Conservation (phyloP, 2,797 vertebrate species). For the Ceryle rudis region DNA sequence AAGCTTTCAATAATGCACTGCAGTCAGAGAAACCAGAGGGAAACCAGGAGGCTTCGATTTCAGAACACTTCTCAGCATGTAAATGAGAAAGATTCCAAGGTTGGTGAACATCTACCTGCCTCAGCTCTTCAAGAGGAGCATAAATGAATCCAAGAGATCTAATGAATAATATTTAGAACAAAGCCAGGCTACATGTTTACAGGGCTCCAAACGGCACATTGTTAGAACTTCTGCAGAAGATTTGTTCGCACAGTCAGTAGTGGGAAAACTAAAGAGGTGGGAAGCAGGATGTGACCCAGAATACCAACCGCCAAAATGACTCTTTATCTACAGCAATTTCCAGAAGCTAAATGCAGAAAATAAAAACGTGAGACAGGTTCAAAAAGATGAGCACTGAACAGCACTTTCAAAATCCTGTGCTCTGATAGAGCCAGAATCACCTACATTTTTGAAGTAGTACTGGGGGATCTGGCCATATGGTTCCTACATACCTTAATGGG, state of each 20-base stretch:
- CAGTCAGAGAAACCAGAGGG: not conserved
- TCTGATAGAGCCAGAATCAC: not conserved
- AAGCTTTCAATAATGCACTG: not conserved
- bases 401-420: not conserved
- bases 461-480: not conserved
- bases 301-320: not conserved
- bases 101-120: not conserved
- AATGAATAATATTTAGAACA: not conserved
- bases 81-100: not conserved
- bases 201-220: not conserved
- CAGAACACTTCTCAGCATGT: not conserved
- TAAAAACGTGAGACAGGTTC: not conserved
- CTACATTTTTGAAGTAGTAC: not conserved
- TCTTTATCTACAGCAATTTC: not conserved
- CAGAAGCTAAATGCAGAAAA: not conserved
- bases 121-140: not conserved
- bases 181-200: not conserved
- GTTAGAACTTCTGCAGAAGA: not conserved
- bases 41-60: not conserved
- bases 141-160: not conserved
- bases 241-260: not conserved
- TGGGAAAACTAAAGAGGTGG: not conserved
- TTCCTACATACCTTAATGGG: not conserved
- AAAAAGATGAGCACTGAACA: not conserved
- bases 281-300: not conserved